These are phyloP conservation scores for Andrena praecox DNA, from an alignment of 2,888 invertebrate species.

Conservation along the genomic window DNA sequence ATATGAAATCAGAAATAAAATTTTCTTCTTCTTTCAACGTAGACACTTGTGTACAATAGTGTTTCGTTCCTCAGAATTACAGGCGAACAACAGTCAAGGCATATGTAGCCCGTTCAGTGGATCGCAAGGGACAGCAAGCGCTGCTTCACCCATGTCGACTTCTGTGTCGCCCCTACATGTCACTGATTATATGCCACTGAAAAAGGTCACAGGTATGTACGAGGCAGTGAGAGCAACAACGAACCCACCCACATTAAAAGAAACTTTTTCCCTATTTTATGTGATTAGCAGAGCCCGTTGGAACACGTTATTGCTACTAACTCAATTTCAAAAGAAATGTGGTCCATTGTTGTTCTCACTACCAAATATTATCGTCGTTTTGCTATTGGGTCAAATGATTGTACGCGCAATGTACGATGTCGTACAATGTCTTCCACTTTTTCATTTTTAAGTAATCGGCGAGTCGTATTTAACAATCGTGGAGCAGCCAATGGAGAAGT, in stretches of 20 bases:
- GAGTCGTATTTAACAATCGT: constrained; percentile 87
- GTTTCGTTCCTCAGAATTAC: constrained; percentile 42
- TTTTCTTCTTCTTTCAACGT: not conserved
- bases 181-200: constrained; percentile 65
- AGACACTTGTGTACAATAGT: not conserved
- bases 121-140: constrained; percentile 64
- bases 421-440: not conserved
- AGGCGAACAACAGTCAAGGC: constrained; percentile 45
- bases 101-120: constrained; percentile 64
- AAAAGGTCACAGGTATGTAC: constrained; percentile 59
- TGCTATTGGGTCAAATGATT: no score
- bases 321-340: no score
- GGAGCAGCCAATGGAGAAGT: constrained; percentile 92
- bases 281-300: no score
- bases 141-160: constrained; percentile 71
- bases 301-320: no score
- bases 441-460: constrained; percentile 32
- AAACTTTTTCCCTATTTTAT: no score
- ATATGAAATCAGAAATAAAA: not conserved
- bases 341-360: not conserved
- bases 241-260: no score
- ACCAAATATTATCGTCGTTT: no score
- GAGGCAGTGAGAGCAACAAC: no score
- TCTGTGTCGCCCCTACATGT: constrained; percentile 65
- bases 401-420: no score